phyloP scores from a whole-genome alignment of 2,113 vertebrate genomes.

The Panthera uncia region DNA sequence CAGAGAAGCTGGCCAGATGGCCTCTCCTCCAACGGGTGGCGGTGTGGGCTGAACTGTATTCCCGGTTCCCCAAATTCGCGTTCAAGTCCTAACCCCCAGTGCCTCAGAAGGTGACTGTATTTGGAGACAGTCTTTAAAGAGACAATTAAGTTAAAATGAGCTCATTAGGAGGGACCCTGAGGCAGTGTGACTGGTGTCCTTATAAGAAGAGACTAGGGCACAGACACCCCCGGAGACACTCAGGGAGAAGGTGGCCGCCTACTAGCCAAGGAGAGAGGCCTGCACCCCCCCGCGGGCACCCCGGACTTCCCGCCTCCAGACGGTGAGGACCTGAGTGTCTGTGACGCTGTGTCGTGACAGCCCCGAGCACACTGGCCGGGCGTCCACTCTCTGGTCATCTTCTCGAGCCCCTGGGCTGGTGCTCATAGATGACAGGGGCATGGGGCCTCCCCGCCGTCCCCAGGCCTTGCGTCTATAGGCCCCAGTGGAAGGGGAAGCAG shows the following conservation, averaged over 20 bases:
- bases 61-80: accelerated
- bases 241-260: neutral
- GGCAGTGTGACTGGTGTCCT: neutral
- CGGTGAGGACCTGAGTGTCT: neutral
- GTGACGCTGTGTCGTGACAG: neutral
- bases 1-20: neutral
- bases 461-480: too few relatives aligned
- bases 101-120: neutral
- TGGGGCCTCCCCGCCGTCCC: accelerated
- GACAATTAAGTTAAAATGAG: neutral
- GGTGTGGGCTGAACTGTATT: neutral
- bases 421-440: neutral
- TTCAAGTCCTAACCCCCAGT: neutral
- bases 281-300: neutral
- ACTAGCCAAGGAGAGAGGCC: neutral
- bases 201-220: neutral
- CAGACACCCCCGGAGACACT: neutral
- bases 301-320: neutral
- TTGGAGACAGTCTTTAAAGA: neutral
- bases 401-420: neutral
- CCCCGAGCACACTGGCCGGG: accelerated
- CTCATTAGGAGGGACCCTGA: neutral
- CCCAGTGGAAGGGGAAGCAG: neutral
- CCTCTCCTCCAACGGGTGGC: neutral
- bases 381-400: accelerated